These are phyloP conservation scores for Triplophysa yarkandensis DNA, from an alignment of 2,797 vertebrate genomes.

Conservation along the genomic window DNA sequence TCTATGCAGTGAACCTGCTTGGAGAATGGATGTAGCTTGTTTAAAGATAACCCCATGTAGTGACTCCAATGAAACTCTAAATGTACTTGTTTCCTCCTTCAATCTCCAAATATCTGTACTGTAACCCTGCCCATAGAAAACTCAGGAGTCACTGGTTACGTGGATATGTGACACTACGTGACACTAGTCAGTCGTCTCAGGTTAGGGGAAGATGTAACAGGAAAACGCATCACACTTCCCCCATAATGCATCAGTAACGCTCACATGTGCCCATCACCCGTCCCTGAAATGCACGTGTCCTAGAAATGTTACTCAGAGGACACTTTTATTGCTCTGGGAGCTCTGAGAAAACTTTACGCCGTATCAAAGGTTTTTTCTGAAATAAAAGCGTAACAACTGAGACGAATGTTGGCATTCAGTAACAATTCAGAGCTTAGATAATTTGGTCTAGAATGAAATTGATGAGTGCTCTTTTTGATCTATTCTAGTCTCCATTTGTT, in stretches of 20 bases:
- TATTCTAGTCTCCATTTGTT: no score
- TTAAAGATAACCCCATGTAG: neutral
- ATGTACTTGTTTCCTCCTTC: neutral
- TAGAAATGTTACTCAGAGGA: neutral
- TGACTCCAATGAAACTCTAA: neutral
- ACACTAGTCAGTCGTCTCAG: slow-evolving; percentile 72
- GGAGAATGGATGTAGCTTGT: neutral
- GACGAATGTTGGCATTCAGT: neutral
- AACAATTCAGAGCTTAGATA: no score
- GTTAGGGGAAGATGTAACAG: slow-evolving; percentile 73
- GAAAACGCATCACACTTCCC: slow-evolving; percentile 66
- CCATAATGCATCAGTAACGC: slow-evolving; percentile 67
- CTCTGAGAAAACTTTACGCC: neutral
- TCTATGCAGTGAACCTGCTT: slow-evolving; percentile 41
- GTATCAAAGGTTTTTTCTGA: neutral
- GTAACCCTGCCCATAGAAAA: slow-evolving; percentile 64
- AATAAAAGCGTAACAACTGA: neutral
- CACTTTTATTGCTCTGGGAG: neutral
- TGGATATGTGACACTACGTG: slow-evolving; percentile 66
- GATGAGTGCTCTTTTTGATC: no score
- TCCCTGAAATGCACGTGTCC: neutral
- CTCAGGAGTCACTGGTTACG: slow-evolving; percentile 64
- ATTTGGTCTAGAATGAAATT: no score
- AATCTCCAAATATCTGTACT: neutral
- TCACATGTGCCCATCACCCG: slow-evolving; percentile 57